These are phyloP conservation scores for Gnatocerus cornutus DNA, from an alignment of 2,888 invertebrate genomes.

Conservation along the genomic window DNA sequence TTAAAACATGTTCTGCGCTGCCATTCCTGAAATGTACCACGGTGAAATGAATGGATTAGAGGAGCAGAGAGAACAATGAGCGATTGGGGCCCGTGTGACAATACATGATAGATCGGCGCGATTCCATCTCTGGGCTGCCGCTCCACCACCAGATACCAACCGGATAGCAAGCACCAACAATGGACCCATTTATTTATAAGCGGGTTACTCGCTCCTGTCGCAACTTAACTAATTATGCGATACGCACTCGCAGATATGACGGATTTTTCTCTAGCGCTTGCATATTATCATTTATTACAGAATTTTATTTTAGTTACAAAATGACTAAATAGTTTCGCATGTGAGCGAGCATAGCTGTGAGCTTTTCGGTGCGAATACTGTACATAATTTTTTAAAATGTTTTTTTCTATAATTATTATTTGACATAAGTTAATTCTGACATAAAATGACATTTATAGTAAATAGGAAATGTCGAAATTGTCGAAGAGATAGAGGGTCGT, in stretches of 20 bases:
- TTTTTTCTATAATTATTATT: no score
- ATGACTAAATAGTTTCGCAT: no score
- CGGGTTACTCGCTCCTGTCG: conserved; percentile 68
- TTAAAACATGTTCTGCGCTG: conserved; percentile 68
- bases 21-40: conserved; percentile 64
- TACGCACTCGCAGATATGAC: conserved; percentile 40
- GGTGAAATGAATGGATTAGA: conserved; percentile 67
- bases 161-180: conserved; percentile 66
- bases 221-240: conserved; percentile 67
- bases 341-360: no score
- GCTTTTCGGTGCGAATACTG: no score
- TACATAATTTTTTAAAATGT: no score
- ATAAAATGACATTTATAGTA: no score
- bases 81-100: conserved; percentile 70
- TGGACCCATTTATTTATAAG: conserved; percentile 71
- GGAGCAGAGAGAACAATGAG: conserved; percentile 70
- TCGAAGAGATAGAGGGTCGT: no score
- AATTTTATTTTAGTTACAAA: no score
- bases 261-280: conserved; percentile 19
- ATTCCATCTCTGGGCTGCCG: conserved; percentile 67
- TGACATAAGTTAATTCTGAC: no score
- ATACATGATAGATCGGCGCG: conserved; percentile 71
- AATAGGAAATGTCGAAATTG: no score
- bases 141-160: conserved; percentile 64
- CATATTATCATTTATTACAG: no score